Conservation (phyloP, 1,140 invertebrate genomes). For the Alviniconcha marisindica region DNA sequence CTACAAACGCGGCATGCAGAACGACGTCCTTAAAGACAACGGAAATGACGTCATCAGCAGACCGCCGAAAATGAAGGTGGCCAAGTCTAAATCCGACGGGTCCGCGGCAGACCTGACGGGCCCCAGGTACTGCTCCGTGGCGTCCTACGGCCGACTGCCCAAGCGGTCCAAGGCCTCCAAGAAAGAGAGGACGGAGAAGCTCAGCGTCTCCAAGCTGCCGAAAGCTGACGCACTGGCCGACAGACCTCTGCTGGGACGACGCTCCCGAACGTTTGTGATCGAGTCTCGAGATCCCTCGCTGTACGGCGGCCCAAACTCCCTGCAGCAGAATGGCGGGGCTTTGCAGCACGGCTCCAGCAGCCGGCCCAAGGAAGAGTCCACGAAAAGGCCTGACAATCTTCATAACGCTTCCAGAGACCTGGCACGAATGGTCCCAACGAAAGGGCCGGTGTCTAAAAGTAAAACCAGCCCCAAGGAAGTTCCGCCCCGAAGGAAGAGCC, state of each 20-base stretch:
- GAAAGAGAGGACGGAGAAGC: not conserved
- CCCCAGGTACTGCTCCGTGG: not conserved
- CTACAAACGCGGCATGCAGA: conserved; percentile 18
- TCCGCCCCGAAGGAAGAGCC: too few species aligned
- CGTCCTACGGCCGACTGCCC: not conserved
- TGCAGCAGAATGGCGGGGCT: not conserved
- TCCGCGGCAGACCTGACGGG: not conserved
- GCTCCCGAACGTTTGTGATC: conserved; percentile 9
- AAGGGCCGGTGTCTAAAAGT: too few species aligned
- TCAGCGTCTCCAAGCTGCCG: not conserved
- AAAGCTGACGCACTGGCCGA: not conserved
- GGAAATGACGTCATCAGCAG: not conserved
- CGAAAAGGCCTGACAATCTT: too few species aligned
- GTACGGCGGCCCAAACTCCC: not conserved
- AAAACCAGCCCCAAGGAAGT: not conserved
- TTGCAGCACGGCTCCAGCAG: too few species aligned
- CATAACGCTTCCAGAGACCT: too few species aligned
- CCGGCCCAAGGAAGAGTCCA: too few species aligned
- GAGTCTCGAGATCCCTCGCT: not conserved
- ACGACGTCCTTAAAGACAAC: conserved; percentile 9
- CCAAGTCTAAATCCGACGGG: not conserved
- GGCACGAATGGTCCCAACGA: too few species aligned
- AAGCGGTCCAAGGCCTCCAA: not conserved
- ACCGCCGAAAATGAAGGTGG: not conserved
- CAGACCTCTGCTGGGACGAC: not conserved